Conservation (phyloP, 1,140 invertebrate genomes). For the Chelonus insularis region DNA sequence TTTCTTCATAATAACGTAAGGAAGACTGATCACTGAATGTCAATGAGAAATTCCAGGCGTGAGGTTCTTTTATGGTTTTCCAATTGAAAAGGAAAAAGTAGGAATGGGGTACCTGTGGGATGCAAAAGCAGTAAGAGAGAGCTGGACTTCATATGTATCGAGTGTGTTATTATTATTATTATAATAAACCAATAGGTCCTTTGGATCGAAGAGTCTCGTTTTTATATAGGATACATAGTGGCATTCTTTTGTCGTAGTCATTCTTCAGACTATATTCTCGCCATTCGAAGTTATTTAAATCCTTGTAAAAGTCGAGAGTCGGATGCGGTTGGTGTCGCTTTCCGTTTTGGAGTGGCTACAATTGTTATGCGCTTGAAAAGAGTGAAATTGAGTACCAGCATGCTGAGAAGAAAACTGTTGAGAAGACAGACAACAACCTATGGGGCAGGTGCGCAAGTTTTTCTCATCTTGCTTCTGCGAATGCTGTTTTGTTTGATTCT, state of each 20-base stretch:
- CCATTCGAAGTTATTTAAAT: constrained; percentile 57
- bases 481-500: not conserved
- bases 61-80: not conserved
- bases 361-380: constrained; percentile 51
- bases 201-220: too few relatives aligned
- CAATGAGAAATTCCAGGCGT: not conserved
- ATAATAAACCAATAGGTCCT: too few relatives aligned
- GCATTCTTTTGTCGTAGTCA: not conserved
- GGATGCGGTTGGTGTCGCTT: constrained; percentile 48
- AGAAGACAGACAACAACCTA: not conserved
- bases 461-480: constrained; percentile 2
- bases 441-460: constrained; percentile 23
- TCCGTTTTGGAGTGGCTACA: constrained; percentile 50
- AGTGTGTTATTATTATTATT: too few relatives aligned
- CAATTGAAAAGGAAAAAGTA: not conserved
- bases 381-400: constrained; percentile 47
- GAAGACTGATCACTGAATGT: too few relatives aligned
- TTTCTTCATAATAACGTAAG: too few relatives aligned
- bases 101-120: not conserved
- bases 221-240: too few relatives aligned
- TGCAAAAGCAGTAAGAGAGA: not conserved
- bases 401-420: not conserved
- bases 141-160: too few relatives aligned
- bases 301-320: constrained; percentile 47
- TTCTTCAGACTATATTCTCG: constrained; percentile 21